Base-by-base conservation (phyloP, 2,797 vertebrate genomes). In the Pelodytes ibericus region DNA sequence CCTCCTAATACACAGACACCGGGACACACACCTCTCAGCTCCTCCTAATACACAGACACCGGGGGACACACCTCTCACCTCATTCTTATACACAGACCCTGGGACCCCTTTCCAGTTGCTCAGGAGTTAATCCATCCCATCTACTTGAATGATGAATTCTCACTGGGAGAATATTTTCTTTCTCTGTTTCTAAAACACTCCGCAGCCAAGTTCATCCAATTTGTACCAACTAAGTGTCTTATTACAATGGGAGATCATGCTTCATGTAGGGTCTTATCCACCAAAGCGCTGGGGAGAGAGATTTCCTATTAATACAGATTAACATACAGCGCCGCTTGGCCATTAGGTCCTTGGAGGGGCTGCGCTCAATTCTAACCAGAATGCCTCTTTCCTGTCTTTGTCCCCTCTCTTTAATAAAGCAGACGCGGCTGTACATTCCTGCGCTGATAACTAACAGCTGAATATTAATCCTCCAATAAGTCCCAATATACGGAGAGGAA, bases 391-490 rank as follows among this genome's bases (percentile, higher is more conserved):
- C 56, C 36, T 25, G 22, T 77, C 27, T 58, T 36, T 30, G 18
- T 57, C 30, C 49, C 36, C 31, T 33, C 41, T 27, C 29, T 26
- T 27, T 72, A 72, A 49, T 77, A 67, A 47, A 66, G 8, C 20
- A 65, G 62, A 77, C n/a, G 61, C 36, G 41, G 13, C 49, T 15
- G 51, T 65, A 15, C 66, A 77, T 77, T 77, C 75, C 75, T 66
- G 39, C 68, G 39, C 62, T 66, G 58, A 18, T 20, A 30, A 57
- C 20, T 31, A 24, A 20, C 3, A 30, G 60, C 6, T 20, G 74
- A 71, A 77, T 77, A 77, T 49, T 72, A 77, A 77, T 77, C 18
- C 56, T 10, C 27, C 68, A 72, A 77, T 72, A 53, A 77, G 58
- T 3, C n/a, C 1, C 24, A 9, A 15, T 3, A 44, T 1, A 31